Conservation (phyloP, 2,113 vertebrate species). For the Campylomormyrus numenius region DNA sequence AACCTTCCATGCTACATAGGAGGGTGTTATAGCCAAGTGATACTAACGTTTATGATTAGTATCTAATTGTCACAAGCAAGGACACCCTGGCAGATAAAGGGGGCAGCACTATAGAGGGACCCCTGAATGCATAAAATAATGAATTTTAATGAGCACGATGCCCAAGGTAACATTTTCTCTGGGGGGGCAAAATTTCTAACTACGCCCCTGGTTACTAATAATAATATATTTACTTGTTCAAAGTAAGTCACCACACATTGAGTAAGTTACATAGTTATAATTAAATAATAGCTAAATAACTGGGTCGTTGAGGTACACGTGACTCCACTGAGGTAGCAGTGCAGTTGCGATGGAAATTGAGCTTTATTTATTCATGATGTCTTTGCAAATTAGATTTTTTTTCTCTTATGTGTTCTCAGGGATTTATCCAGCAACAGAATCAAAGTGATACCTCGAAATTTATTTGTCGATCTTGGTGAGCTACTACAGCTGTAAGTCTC, state of each 20-base stretch:
- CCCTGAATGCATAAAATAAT: not conserved
- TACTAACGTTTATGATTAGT: not conserved
- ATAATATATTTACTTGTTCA: not conserved
- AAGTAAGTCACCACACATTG: not conserved
- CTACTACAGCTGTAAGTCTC: conserved; percentile 87
- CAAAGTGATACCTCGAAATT: conserved; percentile 65
- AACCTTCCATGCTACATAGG: not conserved
- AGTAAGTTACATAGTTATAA: not conserved
- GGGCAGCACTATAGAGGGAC: not conserved
- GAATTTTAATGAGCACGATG: not conserved
- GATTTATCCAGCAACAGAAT: conserved; percentile 86
- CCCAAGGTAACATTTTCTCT: not conserved
- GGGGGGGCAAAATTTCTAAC: not conserved
- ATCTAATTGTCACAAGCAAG: not conserved
- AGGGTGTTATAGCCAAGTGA: not conserved
- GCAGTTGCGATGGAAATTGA: not conserved
- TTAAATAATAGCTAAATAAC: not conserved
- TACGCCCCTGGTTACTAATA: not conserved
- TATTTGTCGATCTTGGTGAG: conserved; percentile 80
- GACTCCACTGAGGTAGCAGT: not conserved
- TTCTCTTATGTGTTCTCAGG: conserved; percentile 58
- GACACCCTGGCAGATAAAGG: not conserved
- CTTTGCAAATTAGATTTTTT: not conserved
- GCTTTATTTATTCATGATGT: not conserved
- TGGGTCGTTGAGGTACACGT: not conserved